Percentiles rank a stretch among this genome's conserved stretches.
phyloP scores from a whole-genome alignment of 2,888 invertebrate genomes.

The Eudasyphora cyanicolor region DNA sequence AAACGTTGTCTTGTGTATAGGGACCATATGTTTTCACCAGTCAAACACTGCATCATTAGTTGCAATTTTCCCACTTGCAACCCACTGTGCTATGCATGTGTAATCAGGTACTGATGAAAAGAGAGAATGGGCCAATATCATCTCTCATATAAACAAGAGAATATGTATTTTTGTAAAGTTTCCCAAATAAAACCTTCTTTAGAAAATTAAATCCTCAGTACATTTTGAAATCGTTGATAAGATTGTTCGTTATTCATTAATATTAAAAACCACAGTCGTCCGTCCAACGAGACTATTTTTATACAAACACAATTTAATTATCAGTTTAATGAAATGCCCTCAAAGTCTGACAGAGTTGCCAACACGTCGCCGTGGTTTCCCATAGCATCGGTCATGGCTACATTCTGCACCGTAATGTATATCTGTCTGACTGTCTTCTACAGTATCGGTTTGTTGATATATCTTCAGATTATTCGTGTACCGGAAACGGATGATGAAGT shows the following conservation, averaged over 20 bases:
- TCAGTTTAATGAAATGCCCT: no score
- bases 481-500: background rate
- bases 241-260: background rate
- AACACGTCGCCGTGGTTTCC: background rate
- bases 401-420: background rate
- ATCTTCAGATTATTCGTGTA: background rate
- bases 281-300: background rate
- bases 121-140: no score
- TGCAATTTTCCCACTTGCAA: no score
- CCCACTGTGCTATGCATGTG: no score
- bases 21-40: no score
- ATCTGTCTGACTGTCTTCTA: background rate
- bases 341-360: background rate
- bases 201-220: background rate
- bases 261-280: background rate
- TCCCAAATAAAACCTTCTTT: background rate
- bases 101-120: no score
- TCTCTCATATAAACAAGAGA: no score
- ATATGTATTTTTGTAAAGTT: no score
- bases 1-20: no score
- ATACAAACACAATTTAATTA: background rate
- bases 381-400: background rate
- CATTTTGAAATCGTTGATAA: background rate
- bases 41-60: no score
- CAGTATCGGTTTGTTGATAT: background rate